Percentiles rank a stretch among this genome's conserved stretches.
phyloP scores from a whole-genome alignment of 2,888 invertebrate genomes.

The Morpho achilles region DNA sequence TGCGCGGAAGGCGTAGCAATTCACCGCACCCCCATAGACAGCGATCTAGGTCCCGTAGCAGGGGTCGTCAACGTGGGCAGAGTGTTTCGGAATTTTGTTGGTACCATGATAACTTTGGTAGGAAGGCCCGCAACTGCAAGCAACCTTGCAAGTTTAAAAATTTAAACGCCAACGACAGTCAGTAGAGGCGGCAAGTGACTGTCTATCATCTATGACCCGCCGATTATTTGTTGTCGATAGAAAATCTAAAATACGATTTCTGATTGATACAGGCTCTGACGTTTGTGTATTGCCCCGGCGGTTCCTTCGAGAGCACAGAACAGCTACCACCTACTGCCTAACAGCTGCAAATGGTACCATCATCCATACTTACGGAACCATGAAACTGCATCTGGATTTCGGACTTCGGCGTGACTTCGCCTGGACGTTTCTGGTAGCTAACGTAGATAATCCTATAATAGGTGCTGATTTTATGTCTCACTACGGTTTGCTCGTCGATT shows the following conservation, averaged over 20 bases:
- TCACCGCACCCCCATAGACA: no score
- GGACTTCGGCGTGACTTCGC: constrained; percentile 34
- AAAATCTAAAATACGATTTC: constrained; percentile 17
- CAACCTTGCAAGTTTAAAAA: not conserved
- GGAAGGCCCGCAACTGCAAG: not conserved
- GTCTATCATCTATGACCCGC: constrained; percentile 25
- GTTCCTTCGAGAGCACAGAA: no score
- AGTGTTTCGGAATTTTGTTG: not conserved
- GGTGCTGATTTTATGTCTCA: constrained; percentile 37
- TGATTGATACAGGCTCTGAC: constrained; percentile 16
- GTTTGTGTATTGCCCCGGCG: constrained; percentile 23
- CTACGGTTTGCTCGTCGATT: constrained; percentile 35
- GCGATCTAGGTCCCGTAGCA: not conserved
- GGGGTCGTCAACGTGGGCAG: not conserved
- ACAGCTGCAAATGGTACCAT: not conserved
- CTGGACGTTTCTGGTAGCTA: constrained; percentile 39
- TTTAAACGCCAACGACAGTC: no score
- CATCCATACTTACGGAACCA: not conserved
- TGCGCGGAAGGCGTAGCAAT: no score
- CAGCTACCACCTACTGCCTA: not conserved
- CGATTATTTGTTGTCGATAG: constrained; percentile 30
- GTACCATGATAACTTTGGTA: not conserved
- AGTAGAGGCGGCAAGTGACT: constrained; percentile 24
- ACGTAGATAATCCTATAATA: constrained; percentile 39
- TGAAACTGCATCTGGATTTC: constrained; percentile 26